Evolutionary conservation across 2,888 invertebrate genomes (phyloP).

Genomic region (Drosophila nr. medialis): DNA sequence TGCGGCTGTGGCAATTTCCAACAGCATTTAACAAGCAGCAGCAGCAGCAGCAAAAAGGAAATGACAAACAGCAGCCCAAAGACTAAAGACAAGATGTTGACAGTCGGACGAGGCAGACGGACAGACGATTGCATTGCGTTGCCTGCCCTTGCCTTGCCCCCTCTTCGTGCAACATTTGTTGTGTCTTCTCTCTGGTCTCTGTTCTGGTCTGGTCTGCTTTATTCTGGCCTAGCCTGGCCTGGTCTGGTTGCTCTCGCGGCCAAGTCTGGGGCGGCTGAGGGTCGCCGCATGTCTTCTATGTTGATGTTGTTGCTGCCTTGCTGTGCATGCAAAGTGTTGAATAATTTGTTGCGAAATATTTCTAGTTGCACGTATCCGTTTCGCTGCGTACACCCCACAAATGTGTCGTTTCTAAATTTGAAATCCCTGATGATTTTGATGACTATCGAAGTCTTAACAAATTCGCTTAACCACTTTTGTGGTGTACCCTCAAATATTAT

Average conservation of each 20-base stretch:
- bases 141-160: background rate
- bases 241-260: conserved; percentile 17
- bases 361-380: conserved; percentile 70
- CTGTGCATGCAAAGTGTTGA: conserved; percentile 82
- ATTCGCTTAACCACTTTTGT: no score
- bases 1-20: conserved; percentile 67
- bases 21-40: conserved; percentile 61
- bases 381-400: conserved; percentile 53
- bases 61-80: conserved; percentile 72
- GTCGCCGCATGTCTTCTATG: conserved; percentile 58
- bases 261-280: conserved; percentile 55
- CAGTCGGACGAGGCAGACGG: conserved; percentile 36
- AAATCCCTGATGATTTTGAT: no score
- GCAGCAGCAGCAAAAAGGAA: conserved; percentile 54
- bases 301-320: conserved; percentile 27
- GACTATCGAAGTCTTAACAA: no score
- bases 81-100: conserved; percentile 70
- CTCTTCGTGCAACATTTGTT: background rate
- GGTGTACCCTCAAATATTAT: background rate
- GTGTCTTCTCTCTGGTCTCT: background rate
- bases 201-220: background rate
- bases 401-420: conserved; percentile 21
- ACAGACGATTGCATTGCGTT: conserved; percentile 7
- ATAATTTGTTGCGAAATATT: conserved; percentile 83
- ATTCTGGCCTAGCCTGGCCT: conserved; percentile 1